phyloP scores from a whole-genome alignment of 53 echinoderm and acorn worm genomes.

The Mesocentrotus franciscanus region DNA sequence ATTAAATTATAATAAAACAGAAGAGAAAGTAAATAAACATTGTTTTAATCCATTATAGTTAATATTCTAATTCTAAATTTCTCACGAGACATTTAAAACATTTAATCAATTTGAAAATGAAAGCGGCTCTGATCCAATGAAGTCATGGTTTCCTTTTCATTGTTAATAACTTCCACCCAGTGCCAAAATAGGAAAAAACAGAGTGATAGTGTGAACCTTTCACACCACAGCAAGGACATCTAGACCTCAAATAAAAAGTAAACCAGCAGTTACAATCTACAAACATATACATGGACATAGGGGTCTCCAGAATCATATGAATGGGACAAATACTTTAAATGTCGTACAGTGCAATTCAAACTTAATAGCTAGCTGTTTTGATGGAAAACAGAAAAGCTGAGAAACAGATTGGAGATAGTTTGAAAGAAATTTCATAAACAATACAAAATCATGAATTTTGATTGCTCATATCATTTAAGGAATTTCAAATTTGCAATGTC shows the following conservation, averaged over 20 bases:
- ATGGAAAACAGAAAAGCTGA: no score
- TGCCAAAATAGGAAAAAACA: not conserved
- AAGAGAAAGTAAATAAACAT: not conserved
- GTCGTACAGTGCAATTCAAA: no score
- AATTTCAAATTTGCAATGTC: no score
- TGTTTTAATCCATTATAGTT: not conserved
- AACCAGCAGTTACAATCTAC: no score
- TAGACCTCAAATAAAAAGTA: not conserved
- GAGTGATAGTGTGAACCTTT: not conserved
- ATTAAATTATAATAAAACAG: not conserved
- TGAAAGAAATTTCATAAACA: no score
- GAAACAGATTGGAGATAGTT: no score
- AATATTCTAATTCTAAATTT: not conserved
- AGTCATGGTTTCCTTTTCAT: not conserved
- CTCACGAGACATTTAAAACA: not conserved
- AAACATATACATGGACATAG: no score
- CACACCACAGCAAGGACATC: not conserved
- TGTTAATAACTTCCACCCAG: not conserved
- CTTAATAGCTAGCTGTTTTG: no score
- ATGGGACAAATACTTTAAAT: no score
- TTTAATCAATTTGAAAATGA: constrained; percentile 36
- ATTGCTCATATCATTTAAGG: no score
- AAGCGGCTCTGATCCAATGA: not conserved
- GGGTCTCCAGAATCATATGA: no score
- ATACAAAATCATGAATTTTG: no score